Evolutionary conservation across 2,888 invertebrate genomes (phyloP), one percentile per base, ranked within the genome.

Genomic region (Stenolophus ochropezus): DNA sequence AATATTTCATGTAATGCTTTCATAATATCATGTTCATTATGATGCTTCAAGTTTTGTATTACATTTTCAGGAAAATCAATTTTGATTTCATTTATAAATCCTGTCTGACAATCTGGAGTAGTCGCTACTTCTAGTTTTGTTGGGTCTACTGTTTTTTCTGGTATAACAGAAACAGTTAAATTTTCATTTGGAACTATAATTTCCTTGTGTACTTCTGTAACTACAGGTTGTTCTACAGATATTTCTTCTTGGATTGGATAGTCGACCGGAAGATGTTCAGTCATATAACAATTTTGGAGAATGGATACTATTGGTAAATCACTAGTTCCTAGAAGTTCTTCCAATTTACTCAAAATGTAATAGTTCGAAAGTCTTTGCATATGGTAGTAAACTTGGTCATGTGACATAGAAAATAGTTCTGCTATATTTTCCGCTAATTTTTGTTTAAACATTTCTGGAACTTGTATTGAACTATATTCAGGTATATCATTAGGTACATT

Each of bases 351-450:
- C 11, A 61, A 11, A 4, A 61, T 25, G n/a, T 61, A 61, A 21
- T 61, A 61, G 3, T 61, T 23, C 4, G 61, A 25, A 25, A 25
- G 61, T 25, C 3, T 23, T 4, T 23, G 11, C 2, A 61, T 23
- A 14, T 25, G n/a, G 3, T 23, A n/a, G n/a, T 11, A n/a, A 14
- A 61, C n/a, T 23, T 61, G 23, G 0, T n/a, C n/a, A n/a, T 61
- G 14, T 25, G 61, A n/a, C 11, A 25, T 23, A 2, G 21, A n/a
- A 21, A 61, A 6, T 3, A 61, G 11, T n/a, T 61, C 11, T 11
- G 61, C 23, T 61, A 61, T 61, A 14, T 27, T 25, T n/a, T 61
- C 23, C 14, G 14, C 61, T 61, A 61, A n/a, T 25, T 25, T n/a
- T 25, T 4, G 23, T 14, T n/a, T 61, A 8, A 61, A 42, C 11